These are phyloP conservation scores for Aspidoscelis tigris DNA, from an alignment of 2,113 vertebrate genomes.

Conservation along the genomic window DNA sequence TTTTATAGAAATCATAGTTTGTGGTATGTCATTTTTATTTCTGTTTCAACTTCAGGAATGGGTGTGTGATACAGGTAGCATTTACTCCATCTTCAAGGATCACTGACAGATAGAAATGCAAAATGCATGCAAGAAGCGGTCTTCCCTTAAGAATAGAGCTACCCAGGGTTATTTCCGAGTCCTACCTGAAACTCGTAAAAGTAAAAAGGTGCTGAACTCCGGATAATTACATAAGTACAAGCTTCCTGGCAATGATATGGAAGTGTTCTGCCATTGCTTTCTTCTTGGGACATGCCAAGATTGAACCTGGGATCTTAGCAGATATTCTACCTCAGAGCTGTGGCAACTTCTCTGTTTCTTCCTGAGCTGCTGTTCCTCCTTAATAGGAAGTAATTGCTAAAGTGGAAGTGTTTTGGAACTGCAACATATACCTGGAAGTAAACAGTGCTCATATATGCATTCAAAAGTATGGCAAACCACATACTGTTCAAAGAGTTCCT, in stretches of 20 bases:
- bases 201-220: too few relatives aligned
- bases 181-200: not conserved
- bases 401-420: slow-evolving; percentile 1
- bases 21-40: not conserved
- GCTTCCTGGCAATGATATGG: too few relatives aligned
- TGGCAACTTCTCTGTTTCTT: not conserved
- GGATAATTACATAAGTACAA: too few relatives aligned
- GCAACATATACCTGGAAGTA: not conserved
- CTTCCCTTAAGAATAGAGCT: not conserved
- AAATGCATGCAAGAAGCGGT: not conserved
- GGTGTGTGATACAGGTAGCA: too few relatives aligned
- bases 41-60: not conserved
- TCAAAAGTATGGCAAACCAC: not conserved
- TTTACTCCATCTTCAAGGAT: not conserved
- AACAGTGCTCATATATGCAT: not conserved
- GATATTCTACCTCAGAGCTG: too few relatives aligned
- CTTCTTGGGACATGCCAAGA: too few relatives aligned
- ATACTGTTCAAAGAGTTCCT: not conserved
- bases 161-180: not conserved
- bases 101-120: too few relatives aligned
- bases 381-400: not conserved
- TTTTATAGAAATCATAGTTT: not conserved
- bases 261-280: too few relatives aligned
- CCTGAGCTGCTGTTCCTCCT: not conserved
- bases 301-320: not conserved